A percentile compares a stretch with the other conserved stretches of the same genome.
Evolutionary conservation across 1,140 invertebrate genomes (phyloP).

Genomic region (Arion vulgaris): DNA sequence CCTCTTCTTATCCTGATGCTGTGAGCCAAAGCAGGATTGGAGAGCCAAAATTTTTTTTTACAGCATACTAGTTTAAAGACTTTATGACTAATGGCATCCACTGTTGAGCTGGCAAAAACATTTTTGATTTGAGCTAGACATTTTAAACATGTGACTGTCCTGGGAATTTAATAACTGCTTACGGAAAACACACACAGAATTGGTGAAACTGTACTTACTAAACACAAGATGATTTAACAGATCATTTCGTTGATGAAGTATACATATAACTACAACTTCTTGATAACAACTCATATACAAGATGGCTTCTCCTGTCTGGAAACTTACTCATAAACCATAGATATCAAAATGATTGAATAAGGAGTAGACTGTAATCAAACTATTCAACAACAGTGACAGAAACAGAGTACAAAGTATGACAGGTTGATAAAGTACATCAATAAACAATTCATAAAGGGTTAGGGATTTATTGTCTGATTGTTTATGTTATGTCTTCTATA

Average conservation of each 20-base stretch:
- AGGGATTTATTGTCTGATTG: no score
- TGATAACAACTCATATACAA: no score
- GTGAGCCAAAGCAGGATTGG: no score
- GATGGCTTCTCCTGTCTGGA: not conserved
- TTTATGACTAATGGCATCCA: not conserved
- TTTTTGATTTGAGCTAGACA: not conserved
- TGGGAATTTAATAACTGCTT: not conserved
- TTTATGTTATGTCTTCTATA: no score
- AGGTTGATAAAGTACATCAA: no score
- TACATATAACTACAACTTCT: not conserved
- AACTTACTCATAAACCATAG: not conserved
- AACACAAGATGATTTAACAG: not conserved
- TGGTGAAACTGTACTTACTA: not conserved
- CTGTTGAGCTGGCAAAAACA: not conserved
- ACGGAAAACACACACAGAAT: not conserved
- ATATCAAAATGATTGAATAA: not conserved
- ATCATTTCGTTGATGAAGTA: not conserved
- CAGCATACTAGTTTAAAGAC: no score
- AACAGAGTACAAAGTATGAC: no score
- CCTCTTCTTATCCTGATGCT: no score
- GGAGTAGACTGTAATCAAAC: no score
- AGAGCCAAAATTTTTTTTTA: no score
- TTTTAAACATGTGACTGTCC: conserved; percentile 2
- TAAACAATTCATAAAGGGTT: no score
- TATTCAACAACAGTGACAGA: no score